phyloP scores from a whole-genome alignment of 2,888 invertebrate species.

The Drosophila borealis region DNA sequence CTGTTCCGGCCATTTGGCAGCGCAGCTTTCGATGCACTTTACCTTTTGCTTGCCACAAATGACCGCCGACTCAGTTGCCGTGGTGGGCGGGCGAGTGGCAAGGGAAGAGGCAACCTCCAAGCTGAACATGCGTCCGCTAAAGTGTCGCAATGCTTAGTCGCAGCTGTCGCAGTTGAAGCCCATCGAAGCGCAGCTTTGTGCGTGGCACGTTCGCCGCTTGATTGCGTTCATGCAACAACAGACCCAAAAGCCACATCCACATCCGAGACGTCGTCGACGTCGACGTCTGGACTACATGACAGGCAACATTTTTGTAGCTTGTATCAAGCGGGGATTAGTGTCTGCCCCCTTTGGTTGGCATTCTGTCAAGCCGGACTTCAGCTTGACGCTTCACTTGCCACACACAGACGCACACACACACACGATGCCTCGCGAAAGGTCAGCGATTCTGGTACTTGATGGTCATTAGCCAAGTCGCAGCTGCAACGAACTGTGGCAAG shows the following conservation, averaged over 20 bases:
- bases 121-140: slow-evolving; percentile 42
- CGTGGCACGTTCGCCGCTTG: slow-evolving; percentile 56
- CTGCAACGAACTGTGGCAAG: slow-evolving; percentile 46
- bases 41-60: slow-evolving; percentile 43
- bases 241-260: slow-evolving; percentile 36
- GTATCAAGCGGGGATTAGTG: slow-evolving; percentile 11
- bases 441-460: slow-evolving; percentile 53
- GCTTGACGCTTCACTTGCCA: slow-evolving; percentile 65
- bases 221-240: slow-evolving; percentile 54
- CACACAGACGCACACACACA: slow-evolving; percentile 10
- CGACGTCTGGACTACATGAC: slow-evolving; percentile 44
- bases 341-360: slow-evolving; percentile 22
- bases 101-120: slow-evolving; percentile 29
- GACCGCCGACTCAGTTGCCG: slow-evolving; percentile 4
- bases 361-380: slow-evolving; percentile 52
- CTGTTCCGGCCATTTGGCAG: slow-evolving; percentile 57
- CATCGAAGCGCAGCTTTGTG: slow-evolving; percentile 64
- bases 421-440: slow-evolving; percentile 54
- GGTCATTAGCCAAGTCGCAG: slow-evolving; percentile 52
- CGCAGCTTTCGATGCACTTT: slow-evolving; percentile 54
- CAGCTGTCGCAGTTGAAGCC: slow-evolving; percentile 50
- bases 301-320: slow-evolving; percentile 27
- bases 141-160: slow-evolving; percentile 67
- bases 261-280: slow-evolving; percentile 32
- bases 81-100: neutral